A percentile compares a stretch with the other conserved stretches of the same genome.
Conservation (phyloP, 2,888 invertebrate genomes). For the Lithodes maja region DNA sequence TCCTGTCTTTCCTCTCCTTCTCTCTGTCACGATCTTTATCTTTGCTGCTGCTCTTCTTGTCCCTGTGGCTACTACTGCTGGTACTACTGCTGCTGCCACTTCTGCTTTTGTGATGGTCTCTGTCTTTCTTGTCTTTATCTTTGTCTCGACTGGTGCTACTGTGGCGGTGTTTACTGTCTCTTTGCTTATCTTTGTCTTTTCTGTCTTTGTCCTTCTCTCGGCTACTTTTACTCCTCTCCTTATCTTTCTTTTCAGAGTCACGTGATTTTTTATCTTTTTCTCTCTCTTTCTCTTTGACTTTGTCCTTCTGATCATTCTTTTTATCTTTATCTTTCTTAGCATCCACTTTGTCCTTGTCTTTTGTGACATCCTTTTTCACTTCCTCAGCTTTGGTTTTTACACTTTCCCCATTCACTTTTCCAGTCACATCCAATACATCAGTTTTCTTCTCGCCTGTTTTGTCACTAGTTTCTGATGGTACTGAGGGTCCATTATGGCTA, state of each 20-base stretch:
- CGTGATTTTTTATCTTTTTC: conserved; percentile 30
- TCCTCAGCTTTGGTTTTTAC: background rate
- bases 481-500: background rate
- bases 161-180: conserved; percentile 27
- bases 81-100: conserved; percentile 22
- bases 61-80: conserved; percentile 49
- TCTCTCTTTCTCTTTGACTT: conserved; percentile 33
- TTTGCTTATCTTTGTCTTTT: conserved; percentile 36
- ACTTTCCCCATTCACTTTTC: conserved; percentile 28
- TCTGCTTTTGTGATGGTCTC: conserved; percentile 6
- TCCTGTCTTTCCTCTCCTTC: conserved; percentile 36
- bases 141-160: conserved; percentile 27
- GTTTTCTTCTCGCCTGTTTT: background rate
- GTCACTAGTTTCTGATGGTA: background rate
- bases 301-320: conserved; percentile 14
- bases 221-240: conserved; percentile 19
- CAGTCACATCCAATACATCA: background rate
- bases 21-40: conserved; percentile 32
- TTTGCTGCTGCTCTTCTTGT: conserved; percentile 39
- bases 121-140: conserved; percentile 18
- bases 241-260: conserved; percentile 43
- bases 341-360: conserved; percentile 35
- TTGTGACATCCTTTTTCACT: conserved; percentile 12
- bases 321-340: conserved; percentile 31
- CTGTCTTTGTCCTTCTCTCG: background rate